phyloP scores from a whole-genome alignment of 2,113 vertebrate species.

The Theristicus caerulescens region DNA sequence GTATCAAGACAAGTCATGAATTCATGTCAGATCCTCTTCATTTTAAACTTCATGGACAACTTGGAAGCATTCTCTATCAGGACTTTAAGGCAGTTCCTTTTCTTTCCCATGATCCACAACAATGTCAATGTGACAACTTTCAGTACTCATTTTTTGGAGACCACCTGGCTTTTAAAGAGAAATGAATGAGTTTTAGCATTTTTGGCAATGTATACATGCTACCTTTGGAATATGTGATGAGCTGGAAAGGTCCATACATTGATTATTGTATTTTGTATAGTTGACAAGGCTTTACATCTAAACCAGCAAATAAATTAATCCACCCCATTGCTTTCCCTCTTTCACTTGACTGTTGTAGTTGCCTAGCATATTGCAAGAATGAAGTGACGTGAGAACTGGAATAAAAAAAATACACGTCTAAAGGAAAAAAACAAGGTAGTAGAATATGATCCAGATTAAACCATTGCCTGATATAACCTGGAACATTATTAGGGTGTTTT shows the following conservation, averaged over 20 bases:
- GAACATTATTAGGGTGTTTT: not conserved
- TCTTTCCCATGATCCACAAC: not conserved
- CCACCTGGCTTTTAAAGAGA: not conserved
- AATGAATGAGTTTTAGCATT: not conserved
- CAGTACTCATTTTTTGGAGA: not conserved
- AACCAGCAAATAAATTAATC: not conserved
- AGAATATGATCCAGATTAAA: not conserved
- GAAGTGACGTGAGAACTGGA: not conserved
- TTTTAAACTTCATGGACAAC: not conserved
- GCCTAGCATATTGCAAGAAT: not conserved
- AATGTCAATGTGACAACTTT: not conserved
- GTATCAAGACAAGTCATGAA: not conserved
- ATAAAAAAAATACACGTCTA: not conserved
- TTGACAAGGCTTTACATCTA: not conserved
- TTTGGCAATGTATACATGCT: not conserved
- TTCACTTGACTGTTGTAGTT: not conserved
- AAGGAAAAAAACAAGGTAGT: not conserved
- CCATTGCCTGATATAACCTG: not conserved
- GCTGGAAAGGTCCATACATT: not conserved
- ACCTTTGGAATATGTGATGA: not conserved
- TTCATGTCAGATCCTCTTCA: not conserved
- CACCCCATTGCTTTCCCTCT: not conserved
- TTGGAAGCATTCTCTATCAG: not conserved
- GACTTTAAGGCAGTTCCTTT: not conserved
- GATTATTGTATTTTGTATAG: not conserved